These are phyloP conservation scores for Rhinoderma darwinii DNA, from an alignment of 2,113 vertebrate species.

Conservation along the genomic window DNA sequence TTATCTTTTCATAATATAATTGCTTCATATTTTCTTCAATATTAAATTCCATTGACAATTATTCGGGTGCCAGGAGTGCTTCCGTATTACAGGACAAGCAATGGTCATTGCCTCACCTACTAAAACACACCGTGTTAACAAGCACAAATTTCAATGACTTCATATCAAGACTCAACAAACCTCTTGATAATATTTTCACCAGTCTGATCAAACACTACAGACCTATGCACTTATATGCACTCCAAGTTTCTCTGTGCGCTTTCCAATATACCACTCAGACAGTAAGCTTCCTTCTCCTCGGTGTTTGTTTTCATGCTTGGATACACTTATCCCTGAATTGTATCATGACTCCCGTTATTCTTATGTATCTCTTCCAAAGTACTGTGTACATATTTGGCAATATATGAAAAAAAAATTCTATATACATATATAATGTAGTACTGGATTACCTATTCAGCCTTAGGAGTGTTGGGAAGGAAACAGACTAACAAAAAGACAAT, in stretches of 20 bases:
- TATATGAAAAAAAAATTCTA: slow-evolving; percentile 17
- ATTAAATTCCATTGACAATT: slow-evolving; percentile 16
- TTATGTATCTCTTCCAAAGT: slow-evolving; percentile 40
- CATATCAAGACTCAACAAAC: slow-evolving; percentile 57
- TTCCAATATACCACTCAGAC: slow-evolving; percentile 58
- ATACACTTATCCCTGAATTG: slow-evolving; percentile 45
- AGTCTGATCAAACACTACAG: slow-evolving; percentile 57
- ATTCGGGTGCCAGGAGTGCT: background rate
- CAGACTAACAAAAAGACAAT: slow-evolving; percentile 20
- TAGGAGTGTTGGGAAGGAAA: background rate
- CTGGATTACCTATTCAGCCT: slow-evolving; percentile 20
- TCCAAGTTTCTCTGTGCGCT: slow-evolving; percentile 46
- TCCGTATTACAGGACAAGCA: background rate
- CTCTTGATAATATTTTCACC: slow-evolving; percentile 51
- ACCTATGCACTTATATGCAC: slow-evolving; percentile 44
- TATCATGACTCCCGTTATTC: slow-evolving; percentile 26
- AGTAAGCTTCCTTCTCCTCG: slow-evolving; percentile 50
- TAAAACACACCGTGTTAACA: slow-evolving; percentile 39
- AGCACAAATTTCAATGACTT: slow-evolving; percentile 53
- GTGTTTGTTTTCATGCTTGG: slow-evolving; percentile 51
- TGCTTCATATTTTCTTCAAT: background rate
- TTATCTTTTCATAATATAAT: background rate
- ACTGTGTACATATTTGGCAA: slow-evolving; percentile 51
- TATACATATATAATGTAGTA: slow-evolving; percentile 27
- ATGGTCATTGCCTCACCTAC: slow-evolving; percentile 21